Percentiles rank a stretch among this genome's conserved stretches.
Conservation (phyloP, 23 tunicate genomes). For the Botrylloides violaceus region DNA sequence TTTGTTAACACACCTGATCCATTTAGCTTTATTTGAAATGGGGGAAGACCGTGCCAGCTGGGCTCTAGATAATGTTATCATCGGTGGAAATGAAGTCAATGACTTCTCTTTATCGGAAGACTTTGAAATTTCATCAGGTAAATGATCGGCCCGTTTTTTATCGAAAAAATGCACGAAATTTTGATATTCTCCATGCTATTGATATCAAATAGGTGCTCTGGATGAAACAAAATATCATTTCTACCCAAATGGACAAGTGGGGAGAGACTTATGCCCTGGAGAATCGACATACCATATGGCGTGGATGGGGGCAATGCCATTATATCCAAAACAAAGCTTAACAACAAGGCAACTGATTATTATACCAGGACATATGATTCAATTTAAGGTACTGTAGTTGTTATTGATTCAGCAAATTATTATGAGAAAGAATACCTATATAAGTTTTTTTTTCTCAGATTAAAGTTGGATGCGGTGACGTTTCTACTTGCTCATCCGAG, state of each 20-base stretch:
- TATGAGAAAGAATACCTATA: neutral
- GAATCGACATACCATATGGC: conserved; percentile 25
- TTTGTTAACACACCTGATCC: neutral
- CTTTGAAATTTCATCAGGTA: conserved; percentile 22
- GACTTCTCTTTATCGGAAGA: conserved; percentile 24
- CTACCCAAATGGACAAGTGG: conserved; percentile 57
- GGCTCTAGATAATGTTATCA: conserved; percentile 75
- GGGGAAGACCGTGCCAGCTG: conserved; percentile 65
- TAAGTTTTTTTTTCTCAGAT: conserved; percentile 25
- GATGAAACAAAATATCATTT: conserved; percentile 47
- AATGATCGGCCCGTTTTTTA: too few relatives aligned
- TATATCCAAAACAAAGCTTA: conserved; percentile 40
- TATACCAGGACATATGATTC: conserved; percentile 50
- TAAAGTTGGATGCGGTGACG: conserved; percentile 52
- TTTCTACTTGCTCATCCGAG: conserved; percentile 30
- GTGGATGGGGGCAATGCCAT: conserved; percentile 33
- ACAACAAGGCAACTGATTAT: conserved; percentile 81
- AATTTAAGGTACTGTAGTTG: conserved; percentile 54
- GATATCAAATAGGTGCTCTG: conserved; percentile 30
- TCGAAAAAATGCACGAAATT: too few relatives aligned
- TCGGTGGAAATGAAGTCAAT: conserved; percentile 88
- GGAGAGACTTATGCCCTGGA: conserved; percentile 27
- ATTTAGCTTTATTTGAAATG: conserved; percentile 50
- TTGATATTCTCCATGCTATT: neutral
- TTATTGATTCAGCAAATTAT: neutral